Base-by-base conservation (phyloP, 2,113 vertebrate genomes). In the Gasterosteus aculeatus region DNA sequence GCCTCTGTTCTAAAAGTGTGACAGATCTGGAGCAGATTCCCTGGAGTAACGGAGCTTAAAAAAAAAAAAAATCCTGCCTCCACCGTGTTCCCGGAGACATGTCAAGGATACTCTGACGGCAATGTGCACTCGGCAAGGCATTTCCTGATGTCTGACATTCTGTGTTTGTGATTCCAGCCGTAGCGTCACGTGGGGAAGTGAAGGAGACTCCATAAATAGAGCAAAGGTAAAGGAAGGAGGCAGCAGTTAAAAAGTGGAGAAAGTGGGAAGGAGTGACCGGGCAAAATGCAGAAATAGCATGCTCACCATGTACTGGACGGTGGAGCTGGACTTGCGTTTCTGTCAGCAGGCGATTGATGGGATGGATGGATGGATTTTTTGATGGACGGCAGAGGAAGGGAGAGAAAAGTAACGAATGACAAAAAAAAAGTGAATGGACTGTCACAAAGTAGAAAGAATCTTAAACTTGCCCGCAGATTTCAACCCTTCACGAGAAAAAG, bases 321-420 rank as follows among this genome's bases (percentile, higher is more conserved):
- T 93, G 51, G 93, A 94, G 92, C 93, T 95, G 77, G 93, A 95
- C 91, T 94, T 95, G 88, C 94, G 91, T 92, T 95, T 95, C 94
- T 95, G 93, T 85, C 84, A 81, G 78, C 89, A 75, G 75, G 65
- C 63, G 77, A 78, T 72, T 58, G 78, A 88, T 83, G 22, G 73
- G 78, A 85, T 76, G 60, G 49, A 84, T 80, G 58, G 72, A 83
- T 81, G 62, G 46, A 22, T 22, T 60, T 53, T 83, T 83, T 57
- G 46, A 67, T 10, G 18, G 22, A 73, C 65, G 68, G 59, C 38
- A 56, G 78, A 81, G 78, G 80, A 0, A 69, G 47, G 62, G 3
- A 46, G 78, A n/a, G 19, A 0, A 59, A 66, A 81, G 60, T 62
- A 68, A 84, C 61, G 75, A 78, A 81, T 78, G 75, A 87, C 22